A percentile compares a stretch with the other conserved stretches of the same genome.
These are phyloP conservation scores for Proisotoma minuta DNA, from an alignment of 2,888 invertebrate genomes.

Conservation along the genomic window DNA sequence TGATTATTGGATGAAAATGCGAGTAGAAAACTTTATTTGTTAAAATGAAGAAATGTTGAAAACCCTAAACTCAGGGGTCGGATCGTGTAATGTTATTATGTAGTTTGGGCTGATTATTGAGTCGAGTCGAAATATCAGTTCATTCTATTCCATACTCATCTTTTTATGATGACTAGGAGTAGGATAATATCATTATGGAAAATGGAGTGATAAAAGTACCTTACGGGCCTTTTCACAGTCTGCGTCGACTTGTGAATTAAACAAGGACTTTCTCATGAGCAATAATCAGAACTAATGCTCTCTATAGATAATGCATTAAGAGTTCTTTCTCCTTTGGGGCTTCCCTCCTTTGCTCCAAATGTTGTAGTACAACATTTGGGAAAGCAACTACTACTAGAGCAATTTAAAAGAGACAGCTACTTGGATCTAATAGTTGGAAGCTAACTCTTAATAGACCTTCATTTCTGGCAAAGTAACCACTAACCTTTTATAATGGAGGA, in stretches of 20 bases:
- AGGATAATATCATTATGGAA: slow-evolving; percentile 3
- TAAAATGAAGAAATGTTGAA: too few relatives aligned
- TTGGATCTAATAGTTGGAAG: background rate
- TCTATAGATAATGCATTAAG: slow-evolving; percentile 10
- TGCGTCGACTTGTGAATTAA: background rate
- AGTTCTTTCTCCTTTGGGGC: background rate
- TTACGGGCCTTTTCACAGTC: background rate
- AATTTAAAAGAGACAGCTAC: background rate
- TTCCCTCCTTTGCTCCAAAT: background rate
- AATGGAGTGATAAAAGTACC: slow-evolving; percentile 14
- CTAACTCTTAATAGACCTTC: background rate
- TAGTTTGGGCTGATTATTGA: too few relatives aligned
- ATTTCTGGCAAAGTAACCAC: background rate
- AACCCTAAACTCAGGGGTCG: too few relatives aligned
- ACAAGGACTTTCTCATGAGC: background rate
- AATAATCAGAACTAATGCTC: slow-evolving; percentile 11
- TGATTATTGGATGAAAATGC: too few relatives aligned
- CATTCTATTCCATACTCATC: background rate
- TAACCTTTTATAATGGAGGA: background rate
- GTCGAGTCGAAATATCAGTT: background rate
- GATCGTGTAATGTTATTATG: too few relatives aligned
- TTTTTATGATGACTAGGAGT: background rate
- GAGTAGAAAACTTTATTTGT: too few relatives aligned
- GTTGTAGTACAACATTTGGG: background rate
- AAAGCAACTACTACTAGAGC: background rate